Base-by-base conservation (phyloP, 2,797 vertebrate genomes). In the Cheirogaleus major region DNA sequence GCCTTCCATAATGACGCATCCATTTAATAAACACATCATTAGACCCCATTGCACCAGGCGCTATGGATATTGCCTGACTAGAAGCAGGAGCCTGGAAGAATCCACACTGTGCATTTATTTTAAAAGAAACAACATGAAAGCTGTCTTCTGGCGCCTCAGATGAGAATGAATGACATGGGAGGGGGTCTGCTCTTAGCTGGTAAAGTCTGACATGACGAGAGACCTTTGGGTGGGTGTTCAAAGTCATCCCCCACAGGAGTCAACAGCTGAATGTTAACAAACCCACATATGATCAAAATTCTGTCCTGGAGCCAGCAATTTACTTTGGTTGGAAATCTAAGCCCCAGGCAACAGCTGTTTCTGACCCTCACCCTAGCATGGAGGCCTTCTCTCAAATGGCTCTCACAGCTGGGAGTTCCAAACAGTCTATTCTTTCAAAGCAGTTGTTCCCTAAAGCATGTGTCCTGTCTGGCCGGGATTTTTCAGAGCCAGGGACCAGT, bases 191-290 rank as follows among this genome's bases (percentile, higher is more conserved):
- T 55, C 32, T 55, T 11, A 75, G 57, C 73, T 45, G 75, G 32
- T n/a, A 43, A 55, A 87, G 41, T 48, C 69, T 82, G 41, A 48
- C 35, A 52, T 10, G 61, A 35, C 76, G 45, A 20, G 6, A 41
- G 72, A 55, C 50, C 22, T 27, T 63, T n/a, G 20, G 69, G 32
- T 0, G 41, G 32, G 57, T 30, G 15, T 55, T n/a, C 32, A 72
- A 41, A 57, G 20, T 78, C 63, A 7, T 20, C 38, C 38, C 45
- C 22, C 48, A 32, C 0, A 10, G 65, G 95, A 30, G 12, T 7
- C 85, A 75, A 89, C 97, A 97, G 97, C 96, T 97, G 97, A 94
- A 78, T 61, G 27, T 61, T 50, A 48, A 27, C 72, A 69, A 59
- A 59, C 25, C 85, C 82, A 41, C 22, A 13, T 41, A 61, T 3